These are phyloP conservation scores for Sapayoa aenigma DNA, from an alignment of 2,113 vertebrate genomes.

Conservation along the genomic window DNA sequence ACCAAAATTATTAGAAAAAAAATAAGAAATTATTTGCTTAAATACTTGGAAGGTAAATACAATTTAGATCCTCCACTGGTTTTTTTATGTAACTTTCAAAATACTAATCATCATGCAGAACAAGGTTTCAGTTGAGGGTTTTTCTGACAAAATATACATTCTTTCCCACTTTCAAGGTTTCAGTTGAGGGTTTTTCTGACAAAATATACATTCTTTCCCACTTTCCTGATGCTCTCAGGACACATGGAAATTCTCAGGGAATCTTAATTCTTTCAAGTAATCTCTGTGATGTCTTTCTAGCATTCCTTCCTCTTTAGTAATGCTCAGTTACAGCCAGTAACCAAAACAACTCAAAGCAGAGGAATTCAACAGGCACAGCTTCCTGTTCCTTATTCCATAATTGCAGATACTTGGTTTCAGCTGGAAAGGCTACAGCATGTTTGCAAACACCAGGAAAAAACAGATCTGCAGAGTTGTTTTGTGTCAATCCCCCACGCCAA, in stretches of 20 bases:
- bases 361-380: not conserved
- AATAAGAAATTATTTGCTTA: not conserved
- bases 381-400: not conserved
- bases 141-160: not conserved
- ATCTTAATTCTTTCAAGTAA: not conserved
- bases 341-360: not conserved
- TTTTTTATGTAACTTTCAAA: not conserved
- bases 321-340: not conserved
- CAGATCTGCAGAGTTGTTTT: not conserved
- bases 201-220: not conserved
- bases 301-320: slow-evolving; percentile 11
- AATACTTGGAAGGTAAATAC: not conserved
- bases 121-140: fast-evolving
- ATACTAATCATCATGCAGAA: not conserved
- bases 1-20: not conserved
- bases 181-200: fast-evolving
- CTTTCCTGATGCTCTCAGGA: not conserved
- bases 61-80: not conserved
- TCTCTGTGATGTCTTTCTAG: not conserved
- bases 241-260: not conserved
- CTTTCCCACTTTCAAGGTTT: not conserved
- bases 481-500: fast-evolving
- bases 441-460: not conserved
- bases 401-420: not conserved
- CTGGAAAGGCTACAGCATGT: not conserved